A percentile compares a stretch with the other conserved stretches of the same genome.
Evolutionary conservation across 2,797 vertebrate species (phyloP).

Genomic region (Darevskia mixta): DNA sequence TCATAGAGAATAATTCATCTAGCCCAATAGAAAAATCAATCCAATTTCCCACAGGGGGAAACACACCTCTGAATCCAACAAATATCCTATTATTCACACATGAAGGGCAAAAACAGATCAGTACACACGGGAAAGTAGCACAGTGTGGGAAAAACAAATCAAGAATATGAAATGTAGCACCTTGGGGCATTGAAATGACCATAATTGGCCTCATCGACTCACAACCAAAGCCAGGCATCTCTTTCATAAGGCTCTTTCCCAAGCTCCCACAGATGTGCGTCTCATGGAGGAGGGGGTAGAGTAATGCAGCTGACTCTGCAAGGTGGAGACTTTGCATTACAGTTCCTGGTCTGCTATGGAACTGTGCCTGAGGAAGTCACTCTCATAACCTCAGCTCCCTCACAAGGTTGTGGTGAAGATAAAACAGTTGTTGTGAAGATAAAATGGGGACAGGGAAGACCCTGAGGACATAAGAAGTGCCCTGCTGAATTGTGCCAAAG

Average conservation of each 20-base stretch:
- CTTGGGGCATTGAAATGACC: neutral
- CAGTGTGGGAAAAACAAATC: constrained; percentile 11
- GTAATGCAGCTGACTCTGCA: neutral
- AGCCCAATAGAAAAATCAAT: constrained; percentile 52
- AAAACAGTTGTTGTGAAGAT: neutral
- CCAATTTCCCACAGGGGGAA: constrained; percentile 22
- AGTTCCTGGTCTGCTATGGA: neutral
- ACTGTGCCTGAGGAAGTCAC: neutral
- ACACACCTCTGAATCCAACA: constrained; percentile 26
- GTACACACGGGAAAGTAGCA: constrained; percentile 24
- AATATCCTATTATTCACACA: constrained; percentile 46
- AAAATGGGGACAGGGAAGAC: constrained; percentile 9
- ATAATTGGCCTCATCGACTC: neutral
- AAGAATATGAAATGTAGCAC: neutral
- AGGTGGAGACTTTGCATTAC: neutral
- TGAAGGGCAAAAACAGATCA: constrained; percentile 28
- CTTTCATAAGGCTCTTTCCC: neutral
- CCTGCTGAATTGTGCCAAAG: neutral
- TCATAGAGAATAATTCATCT: constrained; percentile 53
- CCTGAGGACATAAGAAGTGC: no score
- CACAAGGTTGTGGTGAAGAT: neutral
- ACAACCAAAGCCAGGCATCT: neutral
- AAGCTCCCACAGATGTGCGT: neutral
- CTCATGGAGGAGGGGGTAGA: neutral
- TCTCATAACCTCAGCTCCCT: neutral